phyloP scores from a whole-genome alignment of 2,888 invertebrate species.

The Electrophaes corylata region DNA sequence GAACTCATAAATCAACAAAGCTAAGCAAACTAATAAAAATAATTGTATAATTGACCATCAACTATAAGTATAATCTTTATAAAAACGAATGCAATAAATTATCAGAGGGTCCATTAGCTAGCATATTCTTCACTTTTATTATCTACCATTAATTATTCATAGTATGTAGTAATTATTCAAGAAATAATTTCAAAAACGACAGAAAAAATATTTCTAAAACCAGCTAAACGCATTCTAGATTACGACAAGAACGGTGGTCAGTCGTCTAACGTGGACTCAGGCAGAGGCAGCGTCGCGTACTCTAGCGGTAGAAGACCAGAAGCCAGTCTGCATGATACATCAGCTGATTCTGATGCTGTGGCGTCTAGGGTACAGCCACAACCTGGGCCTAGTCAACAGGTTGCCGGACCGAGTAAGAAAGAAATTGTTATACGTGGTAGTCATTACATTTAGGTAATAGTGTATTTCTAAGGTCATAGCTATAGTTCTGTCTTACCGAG shows the following conservation, averaged over 20 bases:
- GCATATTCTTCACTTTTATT: neutral
- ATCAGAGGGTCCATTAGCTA: neutral
- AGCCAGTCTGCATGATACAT: slow-evolving; percentile 78
- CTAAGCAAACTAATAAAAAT: slow-evolving; percentile 13
- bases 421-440: no score
- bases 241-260: slow-evolving; percentile 90
- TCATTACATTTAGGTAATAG: no score
- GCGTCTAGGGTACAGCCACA: slow-evolving; percentile 60
- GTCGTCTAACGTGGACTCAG: slow-evolving; percentile 91
- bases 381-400: slow-evolving; percentile 69
- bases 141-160: neutral
- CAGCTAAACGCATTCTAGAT: slow-evolving; percentile 68
- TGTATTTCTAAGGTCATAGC: no score
- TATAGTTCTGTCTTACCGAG: no score
- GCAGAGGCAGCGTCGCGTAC: slow-evolving; percentile 91
- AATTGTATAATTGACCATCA: slow-evolving; percentile 6
- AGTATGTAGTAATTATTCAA: neutral
- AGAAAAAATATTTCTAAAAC: slow-evolving; percentile 27
- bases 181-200: slow-evolving; percentile 10
- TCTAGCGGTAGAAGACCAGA: slow-evolving; percentile 88
- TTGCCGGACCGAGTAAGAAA: slow-evolving; percentile 57
- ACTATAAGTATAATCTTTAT: neutral
- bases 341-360: slow-evolving; percentile 84
- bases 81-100: neutral
- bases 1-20: slow-evolving; percentile 5